A percentile compares a stretch with the other conserved stretches of the same genome.
These are phyloP conservation scores for Laupala kohalensis DNA, from an alignment of 1,140 invertebrate genomes.

Conservation along the genomic window DNA sequence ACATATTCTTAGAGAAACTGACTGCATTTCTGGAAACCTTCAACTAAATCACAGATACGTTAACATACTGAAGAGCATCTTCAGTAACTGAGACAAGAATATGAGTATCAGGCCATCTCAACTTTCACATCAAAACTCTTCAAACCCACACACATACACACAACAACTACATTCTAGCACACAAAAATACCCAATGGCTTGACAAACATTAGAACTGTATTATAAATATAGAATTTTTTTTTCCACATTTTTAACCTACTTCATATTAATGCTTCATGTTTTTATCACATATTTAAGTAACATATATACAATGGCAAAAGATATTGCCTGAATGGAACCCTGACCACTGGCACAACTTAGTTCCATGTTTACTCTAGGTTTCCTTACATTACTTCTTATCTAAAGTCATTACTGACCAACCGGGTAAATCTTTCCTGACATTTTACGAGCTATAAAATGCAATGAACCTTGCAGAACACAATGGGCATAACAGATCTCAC, in stretches of 20 bases:
- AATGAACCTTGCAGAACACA: not conserved
- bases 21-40: not conserved
- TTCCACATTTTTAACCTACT: not conserved
- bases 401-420: not conserved
- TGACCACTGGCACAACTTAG: not conserved
- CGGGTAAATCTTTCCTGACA: not conserved
- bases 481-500: not conserved
- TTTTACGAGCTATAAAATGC: not conserved
- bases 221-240: not conserved
- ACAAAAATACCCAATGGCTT: not conserved
- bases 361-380: not conserved
- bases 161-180: not conserved
- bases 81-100: not conserved
- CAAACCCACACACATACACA: not conserved
- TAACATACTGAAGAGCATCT: not conserved
- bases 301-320: not conserved
- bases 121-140: not conserved
- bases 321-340: not conserved
- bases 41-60: not conserved
- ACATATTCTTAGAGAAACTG: not conserved
- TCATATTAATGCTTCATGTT: not conserved
- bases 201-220: not conserved
- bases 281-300: not conserved
- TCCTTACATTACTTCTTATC: not conserved
- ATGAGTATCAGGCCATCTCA: not conserved